These are phyloP conservation scores for Philopotamus ludificatus DNA, from an alignment of 1,140 invertebrate species.

Conservation along the genomic window DNA sequence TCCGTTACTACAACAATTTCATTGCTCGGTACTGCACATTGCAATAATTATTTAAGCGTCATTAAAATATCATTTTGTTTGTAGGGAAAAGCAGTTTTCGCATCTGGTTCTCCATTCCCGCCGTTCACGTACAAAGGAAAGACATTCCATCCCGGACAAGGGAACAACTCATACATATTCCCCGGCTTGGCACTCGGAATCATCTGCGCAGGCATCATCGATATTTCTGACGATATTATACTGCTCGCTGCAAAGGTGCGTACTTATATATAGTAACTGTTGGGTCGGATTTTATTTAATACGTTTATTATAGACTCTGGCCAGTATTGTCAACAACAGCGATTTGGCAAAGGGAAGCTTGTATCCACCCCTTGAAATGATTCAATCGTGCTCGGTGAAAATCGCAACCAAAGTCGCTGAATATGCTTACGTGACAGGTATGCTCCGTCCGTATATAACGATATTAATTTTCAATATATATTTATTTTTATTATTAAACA, in stretches of 20 bases:
- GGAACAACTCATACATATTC: conserved; percentile 97
- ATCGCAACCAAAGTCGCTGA: conserved; percentile 85
- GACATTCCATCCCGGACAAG: conserved; percentile 83
- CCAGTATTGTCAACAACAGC: conserved; percentile 77
- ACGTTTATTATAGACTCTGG: conserved; percentile 61
- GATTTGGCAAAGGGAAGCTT: conserved; percentile 85
- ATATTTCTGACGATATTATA: conserved; percentile 87
- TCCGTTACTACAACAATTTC: too few species aligned
- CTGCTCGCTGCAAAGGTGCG: conserved; percentile 79
- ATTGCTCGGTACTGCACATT: too few species aligned
- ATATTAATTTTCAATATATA: background rate
- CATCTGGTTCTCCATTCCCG: conserved; percentile 89
- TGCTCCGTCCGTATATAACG: conserved; percentile 21
- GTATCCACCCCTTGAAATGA: conserved; percentile 89
- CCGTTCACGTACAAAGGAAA: conserved; percentile 74
- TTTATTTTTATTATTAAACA: conserved; percentile 46
- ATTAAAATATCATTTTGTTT: too few species aligned
- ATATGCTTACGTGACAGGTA: conserved; percentile 81
- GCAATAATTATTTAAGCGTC: too few species aligned
- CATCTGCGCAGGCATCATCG: conserved; percentile 77
- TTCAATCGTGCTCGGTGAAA: conserved; percentile 83
- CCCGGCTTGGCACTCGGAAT: conserved; percentile 89
- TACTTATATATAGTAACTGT: conserved; percentile 21
- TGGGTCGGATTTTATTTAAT: conserved; percentile 31
- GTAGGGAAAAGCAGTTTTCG: conserved; percentile 84